Conservation (phyloP, 92 coral and sea anemone genomes). For the Parazoanthus swiftii region DNA sequence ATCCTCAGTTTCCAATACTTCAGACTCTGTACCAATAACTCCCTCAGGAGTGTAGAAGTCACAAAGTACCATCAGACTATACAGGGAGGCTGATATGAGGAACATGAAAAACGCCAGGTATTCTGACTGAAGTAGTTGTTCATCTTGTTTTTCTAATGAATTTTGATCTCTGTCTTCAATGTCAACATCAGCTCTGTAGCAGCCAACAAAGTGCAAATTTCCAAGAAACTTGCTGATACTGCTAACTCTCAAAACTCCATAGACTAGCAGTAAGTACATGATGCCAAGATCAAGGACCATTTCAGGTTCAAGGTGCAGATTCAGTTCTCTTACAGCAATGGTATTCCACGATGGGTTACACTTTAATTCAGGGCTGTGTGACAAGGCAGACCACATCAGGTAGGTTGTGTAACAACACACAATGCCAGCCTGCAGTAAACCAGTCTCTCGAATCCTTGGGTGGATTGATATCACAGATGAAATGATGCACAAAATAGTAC, state of each 20-base stretch:
- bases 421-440: conserved; percentile 74
- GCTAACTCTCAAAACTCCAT: conserved; percentile 55
- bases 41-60: conserved; percentile 85
- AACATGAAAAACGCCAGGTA: conserved; percentile 68
- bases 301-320: conserved; percentile 58
- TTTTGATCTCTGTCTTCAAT: conserved; percentile 38
- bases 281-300: conserved; percentile 67
- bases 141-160: conserved; percentile 28
- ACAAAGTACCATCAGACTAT: conserved; percentile 67
- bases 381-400: conserved; percentile 67
- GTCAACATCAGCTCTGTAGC: conserved; percentile 47
- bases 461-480: conserved; percentile 73
- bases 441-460: conserved; percentile 73
- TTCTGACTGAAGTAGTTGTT: conserved; percentile 54
- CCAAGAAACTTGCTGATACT: conserved; percentile 55
- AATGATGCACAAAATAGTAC: conserved; percentile 55
- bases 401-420: conserved; percentile 65
- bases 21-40: conserved; percentile 69
- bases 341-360: conserved; percentile 64
- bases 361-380: conserved; percentile 66
- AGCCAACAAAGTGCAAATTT: conserved; percentile 50
- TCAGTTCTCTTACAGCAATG: conserved; percentile 44
- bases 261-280: conserved; percentile 55
- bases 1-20: conserved; percentile 66
- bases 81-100: conserved; percentile 60